Percentiles rank a stretch among this genome's conserved stretches.
Conservation (phyloP, 1,140 invertebrate genomes). For the Papilio polyxenes region DNA sequence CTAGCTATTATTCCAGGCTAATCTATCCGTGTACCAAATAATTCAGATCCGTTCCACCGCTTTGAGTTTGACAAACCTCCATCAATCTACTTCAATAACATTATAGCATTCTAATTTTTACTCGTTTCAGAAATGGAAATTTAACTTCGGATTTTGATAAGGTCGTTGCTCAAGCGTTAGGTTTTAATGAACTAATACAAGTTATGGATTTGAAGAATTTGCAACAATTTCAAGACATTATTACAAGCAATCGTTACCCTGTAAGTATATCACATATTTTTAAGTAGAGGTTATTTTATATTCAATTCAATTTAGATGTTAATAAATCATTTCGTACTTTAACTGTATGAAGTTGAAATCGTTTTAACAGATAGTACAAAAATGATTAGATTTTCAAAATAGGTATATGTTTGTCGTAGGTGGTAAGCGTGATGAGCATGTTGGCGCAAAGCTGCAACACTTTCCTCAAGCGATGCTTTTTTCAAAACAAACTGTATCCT, state of each 20-base stretch:
- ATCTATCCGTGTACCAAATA: too few species aligned
- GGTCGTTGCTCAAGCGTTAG: slow-evolving; percentile 50
- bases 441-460: slow-evolving; percentile 61
- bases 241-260: slow-evolving; percentile 60
- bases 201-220: slow-evolving; percentile 40
- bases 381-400: background rate
- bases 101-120: background rate
- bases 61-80: background rate
- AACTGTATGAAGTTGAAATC: too few species aligned
- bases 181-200: slow-evolving; percentile 52
- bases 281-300: too few species aligned
- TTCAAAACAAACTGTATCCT: slow-evolving; percentile 42
- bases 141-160: slow-evolving; percentile 47
- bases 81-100: background rate
- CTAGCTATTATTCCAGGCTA: too few species aligned
- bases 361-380: too few species aligned
- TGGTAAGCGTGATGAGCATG: slow-evolving; percentile 53
- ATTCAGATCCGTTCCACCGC: too few species aligned
- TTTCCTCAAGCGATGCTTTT: slow-evolving; percentile 60
- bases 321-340: background rate
- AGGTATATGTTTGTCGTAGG: slow-evolving; percentile 48
- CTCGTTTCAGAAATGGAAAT: slow-evolving; percentile 56
- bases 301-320: background rate
- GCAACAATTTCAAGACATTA: slow-evolving; percentile 51
- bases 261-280: slow-evolving; percentile 45